These are phyloP conservation scores for Priocnemis perturbator DNA, from an alignment of 2,888 invertebrate genomes.

Conservation along the genomic window DNA sequence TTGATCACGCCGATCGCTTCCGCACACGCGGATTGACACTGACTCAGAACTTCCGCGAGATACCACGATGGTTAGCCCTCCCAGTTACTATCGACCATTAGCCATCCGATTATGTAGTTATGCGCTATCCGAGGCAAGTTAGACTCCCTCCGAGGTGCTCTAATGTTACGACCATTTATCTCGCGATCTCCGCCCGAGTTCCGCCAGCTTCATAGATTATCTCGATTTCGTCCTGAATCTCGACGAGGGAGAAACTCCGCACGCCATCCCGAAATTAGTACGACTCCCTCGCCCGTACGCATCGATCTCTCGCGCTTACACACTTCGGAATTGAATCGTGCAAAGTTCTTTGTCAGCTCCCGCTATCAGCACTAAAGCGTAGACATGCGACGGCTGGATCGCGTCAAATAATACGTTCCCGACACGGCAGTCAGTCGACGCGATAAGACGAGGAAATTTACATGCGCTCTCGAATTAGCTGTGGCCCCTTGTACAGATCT, in stretches of 20 bases:
- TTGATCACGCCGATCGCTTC: too few relatives aligned
- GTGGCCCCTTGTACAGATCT: too few relatives aligned
- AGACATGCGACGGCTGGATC: too few relatives aligned
- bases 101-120: constrained; percentile 3
- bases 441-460: too few relatives aligned
- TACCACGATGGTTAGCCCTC: too few relatives aligned
- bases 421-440: too few relatives aligned
- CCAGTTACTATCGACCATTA: background rate
- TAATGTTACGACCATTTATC: constrained; percentile 1
- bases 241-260: background rate
- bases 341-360: background rate
- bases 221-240: constrained; percentile 5
- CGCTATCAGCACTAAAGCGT: too few relatives aligned
- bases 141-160: too few relatives aligned
- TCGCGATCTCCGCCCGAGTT: constrained; percentile 5
- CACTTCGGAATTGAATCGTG: constrained; percentile 5
- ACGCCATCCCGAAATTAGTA: constrained; percentile 5
- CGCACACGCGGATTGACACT: too few relatives aligned
- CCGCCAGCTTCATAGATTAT: constrained; percentile 5
- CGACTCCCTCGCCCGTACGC: background rate
- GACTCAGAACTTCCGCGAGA: too few relatives aligned
- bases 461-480: too few relatives aligned
- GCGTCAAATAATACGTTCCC: too few relatives aligned
- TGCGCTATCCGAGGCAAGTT: background rate
- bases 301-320: background rate